A percentile compares a stretch with the other conserved stretches of the same genome.
Conservation (phyloP, 2,797 vertebrate genomes). For the Dromococcyx pavoninus region DNA sequence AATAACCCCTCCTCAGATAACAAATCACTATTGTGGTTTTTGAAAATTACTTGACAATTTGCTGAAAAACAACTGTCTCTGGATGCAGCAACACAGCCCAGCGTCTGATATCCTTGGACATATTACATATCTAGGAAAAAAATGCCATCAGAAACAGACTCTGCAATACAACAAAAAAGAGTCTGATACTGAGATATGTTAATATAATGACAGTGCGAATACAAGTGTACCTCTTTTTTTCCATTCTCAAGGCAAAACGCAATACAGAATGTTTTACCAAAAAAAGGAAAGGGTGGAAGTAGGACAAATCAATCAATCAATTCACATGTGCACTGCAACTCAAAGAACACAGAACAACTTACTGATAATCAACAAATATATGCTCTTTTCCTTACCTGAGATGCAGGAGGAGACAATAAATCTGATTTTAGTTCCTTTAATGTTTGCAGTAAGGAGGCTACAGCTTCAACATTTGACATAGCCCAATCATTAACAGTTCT, state of each 20-base stretch:
- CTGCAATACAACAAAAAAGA: not conserved
- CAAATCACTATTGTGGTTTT: not conserved
- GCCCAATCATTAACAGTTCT: conserved; percentile 67
- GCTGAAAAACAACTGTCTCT: not conserved
- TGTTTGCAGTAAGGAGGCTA: conserved; percentile 59
- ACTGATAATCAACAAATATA: not conserved
- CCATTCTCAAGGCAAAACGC: not conserved
- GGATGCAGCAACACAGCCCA: not conserved
- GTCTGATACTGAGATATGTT: not conserved
- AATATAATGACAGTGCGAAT: not conserved
- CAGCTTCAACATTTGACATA: conserved; percentile 64
- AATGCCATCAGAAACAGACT: not conserved
- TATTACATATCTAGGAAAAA: not conserved
- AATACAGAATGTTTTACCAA: not conserved
- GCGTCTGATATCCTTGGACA: not conserved
- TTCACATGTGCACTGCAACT: not conserved
- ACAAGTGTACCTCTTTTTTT: not conserved
- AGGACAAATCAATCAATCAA: not conserved
- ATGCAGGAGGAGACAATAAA: conserved; percentile 14
- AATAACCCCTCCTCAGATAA: not conserved
- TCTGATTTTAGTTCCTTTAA: conserved; percentile 71
- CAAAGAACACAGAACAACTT: not conserved
- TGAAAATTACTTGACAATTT: not conserved
- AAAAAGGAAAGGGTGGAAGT: not conserved
- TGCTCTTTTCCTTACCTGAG: conserved; percentile 54